Percentiles rank a stretch among this genome's conserved stretches.
phyloP scores from a whole-genome alignment of 2,888 invertebrate species.

The Acanthosepion lycidas region DNA sequence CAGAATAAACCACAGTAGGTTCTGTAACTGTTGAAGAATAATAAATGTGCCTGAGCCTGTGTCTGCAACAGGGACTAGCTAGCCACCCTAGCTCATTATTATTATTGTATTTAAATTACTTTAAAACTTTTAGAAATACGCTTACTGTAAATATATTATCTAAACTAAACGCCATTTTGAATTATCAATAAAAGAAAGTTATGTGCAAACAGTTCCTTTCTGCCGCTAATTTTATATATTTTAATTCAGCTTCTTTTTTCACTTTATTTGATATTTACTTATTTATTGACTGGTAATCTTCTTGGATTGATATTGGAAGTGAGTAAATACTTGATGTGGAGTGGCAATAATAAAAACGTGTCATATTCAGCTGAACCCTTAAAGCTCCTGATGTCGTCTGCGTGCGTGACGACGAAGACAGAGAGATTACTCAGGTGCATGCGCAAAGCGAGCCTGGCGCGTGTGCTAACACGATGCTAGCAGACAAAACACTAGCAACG shows the following conservation, averaged over 20 bases:
- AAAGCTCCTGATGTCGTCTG: neutral
- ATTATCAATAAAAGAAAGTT: neutral
- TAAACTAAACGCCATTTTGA: neutral
- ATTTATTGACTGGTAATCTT: neutral
- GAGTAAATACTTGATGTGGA: conserved; percentile 18
- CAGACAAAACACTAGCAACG: neutral
- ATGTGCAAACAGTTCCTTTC: neutral
- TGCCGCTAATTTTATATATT: neutral
- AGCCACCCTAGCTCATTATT: too few relatives aligned
- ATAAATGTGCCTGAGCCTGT: too few relatives aligned
- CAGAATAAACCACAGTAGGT: too few relatives aligned
- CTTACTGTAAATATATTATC: neutral
- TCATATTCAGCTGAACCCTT: neutral
- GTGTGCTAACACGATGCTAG: neutral
- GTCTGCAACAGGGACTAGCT: too few relatives aligned
- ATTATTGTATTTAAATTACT: too few relatives aligned
- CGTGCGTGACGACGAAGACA: neutral
- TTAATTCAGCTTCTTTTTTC: neutral
- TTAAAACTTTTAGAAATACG: too few relatives aligned
- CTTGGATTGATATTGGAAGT: neutral
- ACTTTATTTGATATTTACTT: neutral
- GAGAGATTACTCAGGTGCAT: neutral
- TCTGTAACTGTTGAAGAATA: too few relatives aligned
- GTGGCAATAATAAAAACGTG: neutral
- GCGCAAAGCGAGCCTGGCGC: neutral